These are phyloP conservation scores for Drosophila melanogaster DNA, from an alignment of 1,140 invertebrate genomes.

Conservation along the genomic window DNA sequence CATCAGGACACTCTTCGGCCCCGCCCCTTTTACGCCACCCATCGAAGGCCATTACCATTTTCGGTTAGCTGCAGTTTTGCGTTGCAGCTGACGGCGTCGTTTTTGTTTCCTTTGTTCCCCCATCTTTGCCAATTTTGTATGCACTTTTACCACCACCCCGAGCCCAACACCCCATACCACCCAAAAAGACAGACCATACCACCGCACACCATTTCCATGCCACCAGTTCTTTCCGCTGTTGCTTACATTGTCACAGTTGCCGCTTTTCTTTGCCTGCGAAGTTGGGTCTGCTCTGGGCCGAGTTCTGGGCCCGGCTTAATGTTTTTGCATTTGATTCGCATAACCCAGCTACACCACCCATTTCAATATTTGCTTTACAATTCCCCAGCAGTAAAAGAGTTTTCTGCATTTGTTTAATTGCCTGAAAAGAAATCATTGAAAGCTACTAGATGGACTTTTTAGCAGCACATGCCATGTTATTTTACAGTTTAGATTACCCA, in stretches of 20 bases:
- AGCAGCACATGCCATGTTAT: not conserved
- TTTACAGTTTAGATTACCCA: not conserved
- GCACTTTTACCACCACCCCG: slow-evolving; percentile 58
- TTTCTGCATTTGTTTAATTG: slow-evolving; percentile 71
- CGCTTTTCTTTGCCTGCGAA: slow-evolving; percentile 75
- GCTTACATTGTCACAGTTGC: slow-evolving; percentile 81
- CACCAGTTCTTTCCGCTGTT: slow-evolving; percentile 53
- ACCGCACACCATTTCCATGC: not conserved
- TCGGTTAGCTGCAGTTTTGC: slow-evolving; percentile 64
- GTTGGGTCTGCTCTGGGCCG: slow-evolving; percentile 37
- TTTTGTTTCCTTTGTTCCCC: slow-evolving; percentile 73
- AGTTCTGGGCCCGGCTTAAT: slow-evolving; percentile 58
- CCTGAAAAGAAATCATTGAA: slow-evolving; percentile 30
- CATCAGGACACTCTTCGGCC: not conserved
- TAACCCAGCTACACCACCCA: slow-evolving; percentile 4
- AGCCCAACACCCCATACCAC: not conserved
- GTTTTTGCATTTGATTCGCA: slow-evolving; percentile 78
- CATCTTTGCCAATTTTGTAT: slow-evolving; percentile 76
- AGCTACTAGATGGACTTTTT: not conserved
- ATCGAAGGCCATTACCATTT: slow-evolving; percentile 75
- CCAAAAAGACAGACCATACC: not conserved
- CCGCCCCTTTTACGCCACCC: not conserved
- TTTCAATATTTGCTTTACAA: slow-evolving; percentile 1
- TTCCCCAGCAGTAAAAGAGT: slow-evolving; percentile 30
- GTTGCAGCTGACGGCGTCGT: slow-evolving; percentile 51